Evolutionary conservation across 92 coral and sea anemone genomes (phyloP).

Genomic region (Pocillopora meandrina): DNA sequence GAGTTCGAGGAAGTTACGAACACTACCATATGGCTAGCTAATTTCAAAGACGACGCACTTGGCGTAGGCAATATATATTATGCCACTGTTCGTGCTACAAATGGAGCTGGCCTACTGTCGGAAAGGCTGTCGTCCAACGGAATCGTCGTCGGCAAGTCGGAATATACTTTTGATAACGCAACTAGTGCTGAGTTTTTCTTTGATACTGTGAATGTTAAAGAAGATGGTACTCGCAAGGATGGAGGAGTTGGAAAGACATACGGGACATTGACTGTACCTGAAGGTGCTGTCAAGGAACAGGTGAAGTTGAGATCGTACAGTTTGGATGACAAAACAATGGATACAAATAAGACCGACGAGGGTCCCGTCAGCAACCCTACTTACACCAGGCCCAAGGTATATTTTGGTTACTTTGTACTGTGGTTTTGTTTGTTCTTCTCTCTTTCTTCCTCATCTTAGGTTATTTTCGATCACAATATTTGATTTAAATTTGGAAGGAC

Average conservation of each 20-base stretch:
- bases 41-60: slow-evolving; percentile 78
- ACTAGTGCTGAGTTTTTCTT: slow-evolving; percentile 94
- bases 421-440: too few species aligned
- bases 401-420: not conserved
- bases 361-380: slow-evolving; percentile 83
- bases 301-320: slow-evolving; percentile 89
- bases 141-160: slow-evolving; percentile 94
- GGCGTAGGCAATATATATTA: slow-evolving; percentile 68
- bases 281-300: slow-evolving; percentile 89
- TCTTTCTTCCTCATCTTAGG: not conserved
- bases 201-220: slow-evolving; percentile 91
- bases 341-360: slow-evolving; percentile 79
- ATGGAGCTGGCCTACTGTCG: slow-evolving; percentile 90
- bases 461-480: not conserved
- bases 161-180: slow-evolving; percentile 78
- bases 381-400: slow-evolving; percentile 75
- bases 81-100: slow-evolving; percentile 89
- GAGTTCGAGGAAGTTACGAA: slow-evolving; percentile 91
- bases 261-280: slow-evolving; percentile 92
- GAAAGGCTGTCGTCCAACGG: slow-evolving; percentile 85
- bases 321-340: slow-evolving; percentile 69
- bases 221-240: slow-evolving; percentile 81
- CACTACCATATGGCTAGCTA: slow-evolving; percentile 87
- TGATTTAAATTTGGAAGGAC: too few species aligned
- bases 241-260: slow-evolving; percentile 93